Conservation (phyloP, 2,797 vertebrate genomes). For the Labeo calbasu region DNA sequence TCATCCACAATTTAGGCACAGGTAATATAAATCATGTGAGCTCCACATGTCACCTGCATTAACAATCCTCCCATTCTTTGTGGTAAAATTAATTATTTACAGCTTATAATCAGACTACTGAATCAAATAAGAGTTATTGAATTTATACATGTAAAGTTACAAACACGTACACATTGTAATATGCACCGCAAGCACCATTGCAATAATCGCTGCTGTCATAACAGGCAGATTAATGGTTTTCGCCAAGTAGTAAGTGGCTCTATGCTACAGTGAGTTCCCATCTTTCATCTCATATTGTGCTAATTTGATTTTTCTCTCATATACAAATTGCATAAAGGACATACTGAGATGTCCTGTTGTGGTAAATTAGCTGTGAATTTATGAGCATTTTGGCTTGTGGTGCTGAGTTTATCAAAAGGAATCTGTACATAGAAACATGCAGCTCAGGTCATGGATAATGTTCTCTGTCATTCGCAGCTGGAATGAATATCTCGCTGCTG, state of each 20-base stretch:
- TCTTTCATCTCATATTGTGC: conserved; percentile 33
- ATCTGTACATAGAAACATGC: background rate
- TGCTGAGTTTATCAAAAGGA: background rate
- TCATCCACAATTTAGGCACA: conserved; percentile 70
- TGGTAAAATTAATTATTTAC: conserved; percentile 67
- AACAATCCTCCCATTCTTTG: conserved; percentile 61
- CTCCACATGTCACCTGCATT: conserved; percentile 67
- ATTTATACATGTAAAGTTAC: conserved; percentile 38
- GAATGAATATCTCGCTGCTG: background rate
- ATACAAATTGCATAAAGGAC: conserved; percentile 20
- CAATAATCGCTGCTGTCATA: conserved; percentile 24
- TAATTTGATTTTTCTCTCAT: conserved; percentile 33
- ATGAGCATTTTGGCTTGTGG: background rate
- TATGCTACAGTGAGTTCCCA: background rate
- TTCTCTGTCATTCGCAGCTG: conserved; percentile 1
- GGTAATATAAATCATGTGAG: conserved; percentile 68
- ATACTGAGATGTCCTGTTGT: background rate
- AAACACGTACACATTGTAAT: conserved; percentile 33
- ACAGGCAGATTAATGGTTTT: conserved; percentile 32
- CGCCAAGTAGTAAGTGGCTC: background rate
- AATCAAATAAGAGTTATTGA: conserved; percentile 53
- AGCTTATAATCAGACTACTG: conserved; percentile 48
- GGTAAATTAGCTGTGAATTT: conserved; percentile 16
- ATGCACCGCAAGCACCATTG: conserved; percentile 11
- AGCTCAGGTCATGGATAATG: background rate